phyloP scores from a whole-genome alignment of 2,888 invertebrate species.

The Sipha maydis region DNA sequence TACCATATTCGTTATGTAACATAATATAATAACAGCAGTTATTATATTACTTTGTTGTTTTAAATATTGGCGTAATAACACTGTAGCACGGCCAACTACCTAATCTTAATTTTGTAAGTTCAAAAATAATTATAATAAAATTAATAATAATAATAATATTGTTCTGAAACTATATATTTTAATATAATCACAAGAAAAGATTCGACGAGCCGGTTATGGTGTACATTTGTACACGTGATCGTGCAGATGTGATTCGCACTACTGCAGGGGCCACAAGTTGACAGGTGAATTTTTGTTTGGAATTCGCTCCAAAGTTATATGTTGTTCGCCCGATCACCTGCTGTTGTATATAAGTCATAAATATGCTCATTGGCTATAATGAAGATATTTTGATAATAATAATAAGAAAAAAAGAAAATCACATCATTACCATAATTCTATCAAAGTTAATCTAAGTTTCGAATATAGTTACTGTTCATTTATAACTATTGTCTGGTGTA shows the following conservation, averaged over 20 bases:
- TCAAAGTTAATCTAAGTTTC: too few species aligned
- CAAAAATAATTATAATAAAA: not conserved
- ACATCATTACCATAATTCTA: too few species aligned
- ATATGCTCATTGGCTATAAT: too few species aligned
- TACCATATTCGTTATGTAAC: not conserved
- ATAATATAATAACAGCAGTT: not conserved
- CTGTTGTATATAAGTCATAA: too few species aligned
- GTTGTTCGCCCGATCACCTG: too few species aligned
- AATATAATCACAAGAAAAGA: not conserved
- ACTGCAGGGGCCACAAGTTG: not conserved
- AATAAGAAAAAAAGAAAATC: too few species aligned
- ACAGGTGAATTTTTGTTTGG: not conserved
- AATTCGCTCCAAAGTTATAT: not conserved
- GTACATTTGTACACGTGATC: not conserved
- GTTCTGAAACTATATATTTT: too few species aligned
- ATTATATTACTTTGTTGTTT: not conserved
- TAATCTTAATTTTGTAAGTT: not conserved
- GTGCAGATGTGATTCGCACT: not conserved
- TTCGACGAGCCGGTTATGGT: not conserved
- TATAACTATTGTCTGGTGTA: too few species aligned
- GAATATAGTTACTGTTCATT: too few species aligned
- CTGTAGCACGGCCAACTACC: not conserved
- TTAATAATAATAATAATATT: too few species aligned
- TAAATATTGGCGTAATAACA: not conserved
- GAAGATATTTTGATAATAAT: too few species aligned